phyloP scores from a whole-genome alignment of 2,888 invertebrate genomes.

The Troilus luridus region DNA sequence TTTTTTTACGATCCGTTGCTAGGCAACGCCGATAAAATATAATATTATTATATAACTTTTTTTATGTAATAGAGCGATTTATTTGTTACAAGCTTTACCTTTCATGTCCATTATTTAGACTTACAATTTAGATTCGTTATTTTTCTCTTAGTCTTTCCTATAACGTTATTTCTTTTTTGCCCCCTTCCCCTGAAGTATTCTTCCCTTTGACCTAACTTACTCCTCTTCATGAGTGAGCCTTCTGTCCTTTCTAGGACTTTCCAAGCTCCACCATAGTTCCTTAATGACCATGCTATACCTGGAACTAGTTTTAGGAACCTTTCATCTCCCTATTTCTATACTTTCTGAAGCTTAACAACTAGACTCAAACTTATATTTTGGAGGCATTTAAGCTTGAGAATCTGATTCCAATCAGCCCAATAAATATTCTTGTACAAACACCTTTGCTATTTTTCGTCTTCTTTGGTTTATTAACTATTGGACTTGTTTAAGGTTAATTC shows the following conservation, averaged over 20 bases:
- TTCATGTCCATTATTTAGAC: no score
- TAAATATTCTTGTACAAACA: no score
- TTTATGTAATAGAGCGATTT: no score
- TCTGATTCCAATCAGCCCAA: no score
- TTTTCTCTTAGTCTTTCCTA: no score
- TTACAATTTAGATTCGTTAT: not conserved
- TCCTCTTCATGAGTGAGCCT: not conserved
- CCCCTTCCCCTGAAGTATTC: not conserved
- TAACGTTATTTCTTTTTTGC: not conserved
- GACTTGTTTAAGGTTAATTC: not conserved
- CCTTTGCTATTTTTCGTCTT: no score
- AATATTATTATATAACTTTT: no score
- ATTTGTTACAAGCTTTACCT: no score
- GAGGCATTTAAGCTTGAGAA: no score
- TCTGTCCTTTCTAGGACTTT: not conserved
- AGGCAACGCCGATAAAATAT: no score
- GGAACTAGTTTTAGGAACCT: not conserved
- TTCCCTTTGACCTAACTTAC: not conserved
- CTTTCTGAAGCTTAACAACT: not conserved
- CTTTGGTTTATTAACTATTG: not conserved
- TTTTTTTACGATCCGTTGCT: no score
- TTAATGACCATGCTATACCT: not conserved
- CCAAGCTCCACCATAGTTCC: not conserved
- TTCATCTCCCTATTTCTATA: not conserved
- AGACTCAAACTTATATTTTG: not conserved